A percentile compares a stretch with the other conserved stretches of the same genome.
Evolutionary conservation across 2,888 invertebrate genomes (phyloP).

Genomic region (Hirtodrosophila cameraria): DNA sequence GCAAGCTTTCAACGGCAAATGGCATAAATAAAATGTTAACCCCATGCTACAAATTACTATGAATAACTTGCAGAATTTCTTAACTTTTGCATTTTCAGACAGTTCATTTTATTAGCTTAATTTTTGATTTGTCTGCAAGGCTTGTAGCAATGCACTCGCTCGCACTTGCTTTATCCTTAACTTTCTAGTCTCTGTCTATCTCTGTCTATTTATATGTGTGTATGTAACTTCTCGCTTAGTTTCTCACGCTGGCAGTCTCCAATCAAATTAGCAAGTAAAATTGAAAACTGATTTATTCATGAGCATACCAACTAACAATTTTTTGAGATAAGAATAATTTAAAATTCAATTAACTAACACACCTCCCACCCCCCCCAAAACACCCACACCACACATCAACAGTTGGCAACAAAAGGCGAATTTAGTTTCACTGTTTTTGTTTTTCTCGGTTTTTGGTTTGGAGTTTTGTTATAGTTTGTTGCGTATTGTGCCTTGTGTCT

Average conservation of each 20-base stretch:
- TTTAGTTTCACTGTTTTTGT: slow-evolving; percentile 34
- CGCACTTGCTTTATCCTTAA: not conserved
- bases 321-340: slow-evolving; percentile 65
- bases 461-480: slow-evolving; percentile 32
- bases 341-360: slow-evolving; percentile 73
- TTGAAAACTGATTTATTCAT: slow-evolving; percentile 77
- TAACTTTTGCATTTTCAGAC: slow-evolving; percentile 48
- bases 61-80: slow-evolving; percentile 48
- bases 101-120: slow-evolving; percentile 62
- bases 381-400: slow-evolving; percentile 16
- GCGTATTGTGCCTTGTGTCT: slow-evolving; percentile 36
- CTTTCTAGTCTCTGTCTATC: not conserved
- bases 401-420: slow-evolving; percentile 33
- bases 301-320: slow-evolving; percentile 57
- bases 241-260: slow-evolving; percentile 33
- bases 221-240: not conserved
- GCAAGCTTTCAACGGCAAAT: slow-evolving; percentile 29
- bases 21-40: slow-evolving; percentile 40
- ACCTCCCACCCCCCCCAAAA: slow-evolving; percentile 6
- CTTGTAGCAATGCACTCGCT: slow-evolving; percentile 43
- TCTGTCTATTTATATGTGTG: not conserved
- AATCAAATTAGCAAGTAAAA: slow-evolving; percentile 77
- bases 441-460: slow-evolving; percentile 10
- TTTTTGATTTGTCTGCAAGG: slow-evolving; percentile 56
- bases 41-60: slow-evolving; percentile 42